A percentile compares a stretch with the other conserved stretches of the same genome.
Conservation (phyloP, 2,888 invertebrate species). For the Nasonovia ribisnigri region DNA sequence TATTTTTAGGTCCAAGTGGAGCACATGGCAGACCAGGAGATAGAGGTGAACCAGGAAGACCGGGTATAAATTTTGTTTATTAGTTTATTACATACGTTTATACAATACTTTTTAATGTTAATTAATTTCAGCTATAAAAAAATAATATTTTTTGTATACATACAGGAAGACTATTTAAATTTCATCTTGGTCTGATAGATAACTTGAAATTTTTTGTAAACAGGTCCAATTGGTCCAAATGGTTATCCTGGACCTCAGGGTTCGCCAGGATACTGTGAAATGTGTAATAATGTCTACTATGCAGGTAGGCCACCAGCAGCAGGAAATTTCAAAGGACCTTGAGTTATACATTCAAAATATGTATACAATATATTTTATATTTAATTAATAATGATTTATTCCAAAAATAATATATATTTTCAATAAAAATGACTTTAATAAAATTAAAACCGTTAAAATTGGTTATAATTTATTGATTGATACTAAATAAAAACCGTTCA, state of each 20-base stretch:
- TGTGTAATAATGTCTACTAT: conserved; percentile 65
- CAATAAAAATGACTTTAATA: neutral
- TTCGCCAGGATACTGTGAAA: conserved; percentile 66
- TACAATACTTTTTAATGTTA: neutral
- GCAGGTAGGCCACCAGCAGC: conserved; percentile 42
- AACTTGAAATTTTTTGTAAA: conserved; percentile 7
- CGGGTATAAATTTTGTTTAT: conserved; percentile 72
- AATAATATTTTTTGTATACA: neutral
- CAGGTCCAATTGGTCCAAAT: conserved; percentile 64
- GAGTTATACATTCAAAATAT: neutral
- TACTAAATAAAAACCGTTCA: too few relatives aligned
- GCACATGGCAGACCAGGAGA: conserved; percentile 81
- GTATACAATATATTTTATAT: neutral
- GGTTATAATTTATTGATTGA: too few relatives aligned
- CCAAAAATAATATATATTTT: neutral
- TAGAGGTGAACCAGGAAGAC: conserved; percentile 81
- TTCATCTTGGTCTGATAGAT: neutral
- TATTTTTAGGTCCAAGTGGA: conserved; percentile 76
- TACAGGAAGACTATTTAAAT: neutral
- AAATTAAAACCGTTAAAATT: too few relatives aligned
- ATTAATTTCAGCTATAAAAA: neutral
- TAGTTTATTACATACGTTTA: neutral
- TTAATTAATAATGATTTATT: neutral
- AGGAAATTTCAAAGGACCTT: conserved; percentile 66
- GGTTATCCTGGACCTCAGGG: conserved; percentile 65